A percentile compares a stretch with the other conserved stretches of the same genome.
These are phyloP conservation scores for Carassius carassius DNA, from an alignment of 2,113 vertebrate species.

Conservation along the genomic window DNA sequence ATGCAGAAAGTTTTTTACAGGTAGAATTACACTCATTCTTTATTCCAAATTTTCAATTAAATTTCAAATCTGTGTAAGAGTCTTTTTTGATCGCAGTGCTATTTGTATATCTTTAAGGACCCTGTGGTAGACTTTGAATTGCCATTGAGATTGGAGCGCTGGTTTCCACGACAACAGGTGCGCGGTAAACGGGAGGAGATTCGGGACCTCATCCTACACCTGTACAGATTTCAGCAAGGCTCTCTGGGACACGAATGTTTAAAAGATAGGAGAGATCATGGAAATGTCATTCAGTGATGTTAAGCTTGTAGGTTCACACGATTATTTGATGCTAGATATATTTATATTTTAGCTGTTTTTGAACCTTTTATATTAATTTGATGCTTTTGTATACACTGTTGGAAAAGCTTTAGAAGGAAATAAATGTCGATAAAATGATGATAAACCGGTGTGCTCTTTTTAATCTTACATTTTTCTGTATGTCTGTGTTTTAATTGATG, in stretches of 20 bases:
- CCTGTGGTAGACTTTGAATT: conserved; percentile 91
- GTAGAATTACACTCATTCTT: conserved; percentile 71
- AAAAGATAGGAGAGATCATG: conserved; percentile 38
- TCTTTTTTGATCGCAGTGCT: background rate
- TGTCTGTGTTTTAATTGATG: conserved; percentile 1
- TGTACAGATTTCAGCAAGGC: conserved; percentile 84
- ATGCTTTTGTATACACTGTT: conserved; percentile 45
- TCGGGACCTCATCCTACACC: conserved; percentile 86
- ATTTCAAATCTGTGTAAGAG: background rate
- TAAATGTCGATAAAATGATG: conserved; percentile 37
- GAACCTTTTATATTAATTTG: conserved; percentile 30
- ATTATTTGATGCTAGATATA: conserved; percentile 25
- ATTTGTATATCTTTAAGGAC: conserved; percentile 74
- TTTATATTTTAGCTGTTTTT: conserved; percentile 43
- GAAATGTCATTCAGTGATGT: conserved; percentile 39
- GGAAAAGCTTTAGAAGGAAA: conserved; percentile 41
- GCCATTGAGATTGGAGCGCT: conserved; percentile 84
- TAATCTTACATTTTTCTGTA: background rate
- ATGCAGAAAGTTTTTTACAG: conserved; percentile 94
- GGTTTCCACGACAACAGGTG: conserved; percentile 91
- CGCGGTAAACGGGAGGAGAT: conserved; percentile 92
- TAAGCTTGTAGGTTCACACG: conserved; percentile 26
- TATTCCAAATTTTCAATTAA: background rate
- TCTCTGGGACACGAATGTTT: conserved; percentile 63
- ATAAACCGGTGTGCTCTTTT: background rate